Percentiles rank a stretch among this genome's conserved stretches.
Evolutionary conservation across 2,888 invertebrate species (phyloP).

Genomic region (Polia nebulosa): DNA sequence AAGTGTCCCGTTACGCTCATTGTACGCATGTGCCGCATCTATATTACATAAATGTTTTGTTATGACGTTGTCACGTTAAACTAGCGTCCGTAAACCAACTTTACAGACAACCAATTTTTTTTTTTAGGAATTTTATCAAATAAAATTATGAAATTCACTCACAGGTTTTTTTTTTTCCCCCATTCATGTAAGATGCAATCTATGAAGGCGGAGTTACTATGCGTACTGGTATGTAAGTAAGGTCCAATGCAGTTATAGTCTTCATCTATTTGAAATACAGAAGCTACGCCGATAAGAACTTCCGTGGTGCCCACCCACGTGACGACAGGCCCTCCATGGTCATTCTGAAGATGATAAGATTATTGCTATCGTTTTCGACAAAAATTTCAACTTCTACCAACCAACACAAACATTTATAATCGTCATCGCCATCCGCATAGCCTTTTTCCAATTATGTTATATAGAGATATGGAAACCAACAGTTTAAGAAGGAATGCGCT

Average conservation of each 20-base stretch:
- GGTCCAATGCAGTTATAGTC: constrained; percentile 67
- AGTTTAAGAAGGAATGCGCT: no score
- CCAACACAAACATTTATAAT: not conserved
- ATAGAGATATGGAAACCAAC: not conserved
- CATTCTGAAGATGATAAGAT: constrained; percentile 71
- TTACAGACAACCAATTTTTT: no score
- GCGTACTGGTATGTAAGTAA: constrained; percentile 32
- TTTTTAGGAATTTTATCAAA: not conserved
- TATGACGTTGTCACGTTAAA: no score
- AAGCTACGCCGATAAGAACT: constrained; percentile 77
- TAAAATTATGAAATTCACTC: not conserved
- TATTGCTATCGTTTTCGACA: not conserved
- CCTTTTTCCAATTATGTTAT: not conserved
- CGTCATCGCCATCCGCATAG: not conserved
- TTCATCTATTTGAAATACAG: constrained; percentile 72
- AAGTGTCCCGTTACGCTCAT: no score
- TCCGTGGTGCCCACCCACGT: constrained; percentile 72
- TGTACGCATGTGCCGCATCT: no score
- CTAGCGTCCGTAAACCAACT: no score
- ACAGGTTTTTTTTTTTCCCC: not conserved
- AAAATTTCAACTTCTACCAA: not conserved
- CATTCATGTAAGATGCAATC: constrained; percentile 10
- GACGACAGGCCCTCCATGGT: constrained; percentile 80
- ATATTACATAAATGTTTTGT: no score
- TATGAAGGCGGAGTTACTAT: constrained; percentile 24